phyloP scores from a whole-genome alignment of 23 tunicate genomes.

The Phallusia fumigata region DNA sequence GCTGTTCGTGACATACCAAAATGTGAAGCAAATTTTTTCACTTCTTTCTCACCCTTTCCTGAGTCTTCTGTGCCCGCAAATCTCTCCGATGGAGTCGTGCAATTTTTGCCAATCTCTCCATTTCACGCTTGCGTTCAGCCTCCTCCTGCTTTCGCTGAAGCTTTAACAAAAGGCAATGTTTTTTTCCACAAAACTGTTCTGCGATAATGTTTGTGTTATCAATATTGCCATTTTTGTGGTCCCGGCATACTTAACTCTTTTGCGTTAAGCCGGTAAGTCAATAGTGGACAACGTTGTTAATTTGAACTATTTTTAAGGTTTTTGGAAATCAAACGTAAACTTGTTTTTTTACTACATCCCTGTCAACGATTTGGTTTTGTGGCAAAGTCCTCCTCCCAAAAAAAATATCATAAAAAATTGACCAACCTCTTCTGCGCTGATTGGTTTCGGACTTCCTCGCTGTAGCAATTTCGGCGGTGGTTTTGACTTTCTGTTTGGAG shows the following conservation, averaged over 20 bases:
- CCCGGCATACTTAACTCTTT: too few species aligned
- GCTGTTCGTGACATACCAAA: not conserved
- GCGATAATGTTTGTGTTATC: too few species aligned
- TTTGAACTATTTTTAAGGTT: too few species aligned
- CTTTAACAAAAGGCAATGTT: slow-evolving; percentile 4
- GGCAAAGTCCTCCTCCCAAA: too few species aligned
- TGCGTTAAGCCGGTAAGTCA: too few species aligned
- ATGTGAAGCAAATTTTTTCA: not conserved
- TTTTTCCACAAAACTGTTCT: too few species aligned
- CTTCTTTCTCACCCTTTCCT: slow-evolving; percentile 24
- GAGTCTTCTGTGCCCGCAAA: slow-evolving; percentile 28
- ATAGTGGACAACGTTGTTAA: too few species aligned
- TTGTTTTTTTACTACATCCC: too few species aligned
- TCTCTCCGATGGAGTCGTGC: slow-evolving; percentile 35
- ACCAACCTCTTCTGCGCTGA: not conserved
- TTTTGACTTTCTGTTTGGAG: not conserved
- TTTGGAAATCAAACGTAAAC: too few species aligned
- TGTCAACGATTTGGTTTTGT: too few species aligned
- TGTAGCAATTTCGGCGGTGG: not conserved
- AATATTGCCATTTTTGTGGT: too few species aligned
- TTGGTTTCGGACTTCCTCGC: not conserved
- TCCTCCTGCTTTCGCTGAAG: slow-evolving; percentile 22
- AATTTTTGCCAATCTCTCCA: slow-evolving; percentile 18
- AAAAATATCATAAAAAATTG: too few species aligned
- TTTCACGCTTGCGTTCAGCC: slow-evolving; percentile 32